Base-by-base conservation (phyloP, 2,797 vertebrate genomes). In the Avahi laniger region DNA sequence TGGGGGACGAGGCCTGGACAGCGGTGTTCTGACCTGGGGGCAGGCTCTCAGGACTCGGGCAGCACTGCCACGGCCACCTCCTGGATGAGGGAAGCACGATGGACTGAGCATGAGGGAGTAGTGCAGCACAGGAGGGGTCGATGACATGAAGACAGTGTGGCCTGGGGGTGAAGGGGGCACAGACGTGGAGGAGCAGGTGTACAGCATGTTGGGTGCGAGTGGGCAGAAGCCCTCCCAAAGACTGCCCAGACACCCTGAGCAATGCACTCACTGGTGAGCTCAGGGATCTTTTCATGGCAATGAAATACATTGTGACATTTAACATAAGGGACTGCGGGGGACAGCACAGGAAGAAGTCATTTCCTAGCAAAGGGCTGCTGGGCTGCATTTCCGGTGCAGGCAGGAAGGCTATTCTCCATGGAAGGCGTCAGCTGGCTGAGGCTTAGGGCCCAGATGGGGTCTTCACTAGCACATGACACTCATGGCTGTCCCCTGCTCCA, bases 291-390 rank as follows among this genome's bases (percentile, higher is more conserved):
- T 70, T 54, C 73, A 73, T 22, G 76, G 72, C 5, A 35, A 61
- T 41, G 63, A 85, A 82, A 67, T 52, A 20, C 2, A 46, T 35
- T n/a, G n/a, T 95, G 87, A 93, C 83, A 87, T 84, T 82, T 83
- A 38, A 91, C 7, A 5, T 52, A 73, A 70, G 69, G 65, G 67
- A 63, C 28, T 30, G 48, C 46, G 38, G n/a, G 13, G 20, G 43
- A 82, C 4, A 4, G 38, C 15, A 4, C 22, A 81, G 82, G 82
- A 86, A 83, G 54, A 87, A 65, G 90, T 43, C 57, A 63, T 6
- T 50, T 81, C 48, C 67, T 2, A 2, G 48, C 70, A 48, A 46
- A 91, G 38, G 46, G 73, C 24, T n/a, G 83, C 91, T 18, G 35
- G 80, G 33, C 63, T 73, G 75, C 43, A 50, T 80, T 92, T 87